A percentile compares a stretch with the other conserved stretches of the same genome.
phyloP scores from a whole-genome alignment of 2,797 vertebrate genomes.

The Hyperoplus lanceolatus region DNA sequence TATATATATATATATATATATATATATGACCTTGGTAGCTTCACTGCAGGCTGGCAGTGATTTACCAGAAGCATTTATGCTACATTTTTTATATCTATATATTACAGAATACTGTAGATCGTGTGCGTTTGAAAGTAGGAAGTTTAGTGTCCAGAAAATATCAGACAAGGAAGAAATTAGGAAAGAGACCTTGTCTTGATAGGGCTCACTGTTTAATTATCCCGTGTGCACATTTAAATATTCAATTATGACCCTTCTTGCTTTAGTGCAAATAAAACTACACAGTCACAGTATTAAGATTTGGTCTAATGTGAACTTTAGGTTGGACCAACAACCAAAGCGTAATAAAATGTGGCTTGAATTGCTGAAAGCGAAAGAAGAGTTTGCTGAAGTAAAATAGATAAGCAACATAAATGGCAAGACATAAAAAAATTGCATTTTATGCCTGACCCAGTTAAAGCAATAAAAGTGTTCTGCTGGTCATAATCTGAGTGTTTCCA shows the following conservation, averaged over 20 bases:
- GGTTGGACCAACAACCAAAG: neutral
- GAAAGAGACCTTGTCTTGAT: neutral
- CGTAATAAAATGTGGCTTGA: neutral
- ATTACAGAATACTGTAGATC: slow-evolving; percentile 1
- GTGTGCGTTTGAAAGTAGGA: neutral
- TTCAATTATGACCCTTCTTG: neutral
- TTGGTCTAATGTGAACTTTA: slow-evolving; percentile 36
- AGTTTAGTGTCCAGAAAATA: slow-evolving; percentile 4
- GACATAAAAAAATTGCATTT: slow-evolving; percentile 7
- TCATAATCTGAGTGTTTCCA: slow-evolving; percentile 30
- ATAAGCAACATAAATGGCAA: slow-evolving; percentile 21
- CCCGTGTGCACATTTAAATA: neutral
- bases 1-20: too few species aligned
- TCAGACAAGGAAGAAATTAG: neutral
- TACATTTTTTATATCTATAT: slow-evolving; percentile 11
- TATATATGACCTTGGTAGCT: slow-evolving; percentile 46
- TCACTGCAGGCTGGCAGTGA: neutral
- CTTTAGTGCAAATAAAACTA: slow-evolving; percentile 4
- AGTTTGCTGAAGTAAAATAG: neutral
- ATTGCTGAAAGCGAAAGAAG: neutral
- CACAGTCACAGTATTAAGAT: slow-evolving; percentile 15
- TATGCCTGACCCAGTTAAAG: slow-evolving; percentile 7
- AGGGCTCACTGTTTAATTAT: neutral
- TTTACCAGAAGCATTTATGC: neutral
- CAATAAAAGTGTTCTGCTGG: slow-evolving; percentile 29